These are phyloP conservation scores for Pipa parva DNA, from an alignment of 2,113 vertebrate species.

Conservation along the genomic window DNA sequence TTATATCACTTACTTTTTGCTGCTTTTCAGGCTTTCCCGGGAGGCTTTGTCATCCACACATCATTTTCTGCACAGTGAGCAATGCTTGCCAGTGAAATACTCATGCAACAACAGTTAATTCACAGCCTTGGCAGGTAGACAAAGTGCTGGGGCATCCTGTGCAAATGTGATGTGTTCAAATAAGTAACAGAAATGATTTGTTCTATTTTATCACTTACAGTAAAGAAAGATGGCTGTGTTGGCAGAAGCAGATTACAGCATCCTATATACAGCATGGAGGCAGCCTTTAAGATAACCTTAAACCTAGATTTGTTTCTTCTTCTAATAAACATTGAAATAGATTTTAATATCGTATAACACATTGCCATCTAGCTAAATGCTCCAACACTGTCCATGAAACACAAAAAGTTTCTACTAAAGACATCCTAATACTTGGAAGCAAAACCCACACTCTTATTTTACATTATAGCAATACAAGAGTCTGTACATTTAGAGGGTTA, in stretches of 20 bases:
- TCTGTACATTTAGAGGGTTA: no score
- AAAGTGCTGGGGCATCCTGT: slow-evolving; percentile 8
- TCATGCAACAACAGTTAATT: slow-evolving; percentile 11
- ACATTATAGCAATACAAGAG: no score
- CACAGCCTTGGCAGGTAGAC: slow-evolving; percentile 20
- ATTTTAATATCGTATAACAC: no score
- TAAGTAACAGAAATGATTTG: slow-evolving; percentile 10
- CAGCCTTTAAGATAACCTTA: no score
- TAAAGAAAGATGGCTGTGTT: slow-evolving; percentile 1
- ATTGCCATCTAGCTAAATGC: no score
- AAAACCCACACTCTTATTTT: no score
- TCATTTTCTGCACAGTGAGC: slow-evolving; percentile 11
- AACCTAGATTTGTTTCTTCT: not conserved
- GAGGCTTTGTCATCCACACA: slow-evolving; percentile 1
- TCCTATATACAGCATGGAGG: no score
- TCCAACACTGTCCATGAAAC: no score
- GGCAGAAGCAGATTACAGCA: slow-evolving; percentile 1
- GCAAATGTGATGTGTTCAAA: slow-evolving; percentile 12
- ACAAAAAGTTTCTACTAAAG: no score
- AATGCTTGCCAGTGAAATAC: slow-evolving; percentile 1
- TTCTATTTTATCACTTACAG: slow-evolving; percentile 22
- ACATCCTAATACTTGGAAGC: no score
- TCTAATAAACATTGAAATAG: no score
- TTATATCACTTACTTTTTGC: no score
- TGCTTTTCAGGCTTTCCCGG: not conserved